Evolutionary conservation across 1,140 invertebrate genomes (phyloP).

Genomic region (Myzus persicae): DNA sequence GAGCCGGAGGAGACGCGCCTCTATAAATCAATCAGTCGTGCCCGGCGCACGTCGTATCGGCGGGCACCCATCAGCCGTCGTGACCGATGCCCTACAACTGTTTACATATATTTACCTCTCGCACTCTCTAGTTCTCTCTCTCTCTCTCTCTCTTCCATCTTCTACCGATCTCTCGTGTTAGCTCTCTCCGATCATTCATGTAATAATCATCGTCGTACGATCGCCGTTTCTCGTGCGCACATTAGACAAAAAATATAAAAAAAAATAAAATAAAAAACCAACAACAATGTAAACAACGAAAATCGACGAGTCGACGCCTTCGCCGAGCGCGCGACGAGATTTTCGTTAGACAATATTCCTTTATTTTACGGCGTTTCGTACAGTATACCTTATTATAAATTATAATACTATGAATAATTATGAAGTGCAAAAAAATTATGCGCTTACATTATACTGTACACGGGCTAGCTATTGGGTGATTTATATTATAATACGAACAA

Average conservation of each 20-base stretch:
- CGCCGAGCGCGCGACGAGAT: neutral
- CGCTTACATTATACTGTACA: neutral
- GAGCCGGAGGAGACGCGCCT: conserved; percentile 30
- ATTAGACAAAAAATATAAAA: neutral
- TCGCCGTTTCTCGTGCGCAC: conserved; percentile 38
- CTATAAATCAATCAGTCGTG: conserved; percentile 59
- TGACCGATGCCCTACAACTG: conserved; percentile 50
- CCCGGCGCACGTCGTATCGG: conserved; percentile 41
- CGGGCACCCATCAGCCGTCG: conserved; percentile 44
- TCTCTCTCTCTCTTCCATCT: neutral
- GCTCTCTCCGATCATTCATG: conserved; percentile 29
- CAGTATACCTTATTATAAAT: neutral
- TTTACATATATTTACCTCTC: conserved; percentile 38
- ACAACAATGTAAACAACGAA: conserved; percentile 46
- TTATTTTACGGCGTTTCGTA: neutral
- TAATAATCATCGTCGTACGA: conserved; percentile 36
- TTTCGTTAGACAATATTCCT: neutral
- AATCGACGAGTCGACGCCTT: neutral
- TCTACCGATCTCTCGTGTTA: neutral
- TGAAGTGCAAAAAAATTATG: neutral
- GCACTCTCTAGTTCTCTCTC: neutral
- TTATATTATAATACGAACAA: too few relatives aligned
- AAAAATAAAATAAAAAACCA: neutral
- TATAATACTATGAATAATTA: neutral
- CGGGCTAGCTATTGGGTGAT: too few relatives aligned